Conservation (phyloP, 2,888 invertebrate genomes). For the Euzophera pinguis region DNA sequence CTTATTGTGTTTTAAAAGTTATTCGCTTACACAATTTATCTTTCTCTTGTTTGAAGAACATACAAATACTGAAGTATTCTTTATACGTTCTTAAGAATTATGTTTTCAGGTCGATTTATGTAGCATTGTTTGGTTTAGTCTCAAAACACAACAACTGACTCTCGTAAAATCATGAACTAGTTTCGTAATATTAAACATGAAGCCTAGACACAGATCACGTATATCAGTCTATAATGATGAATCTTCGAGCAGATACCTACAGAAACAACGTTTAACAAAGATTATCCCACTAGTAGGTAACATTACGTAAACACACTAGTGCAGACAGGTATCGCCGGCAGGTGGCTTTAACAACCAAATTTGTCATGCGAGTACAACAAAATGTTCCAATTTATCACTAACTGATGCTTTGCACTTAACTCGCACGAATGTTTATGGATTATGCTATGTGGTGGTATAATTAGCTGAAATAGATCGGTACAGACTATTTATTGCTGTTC, state of each 20-base stretch:
- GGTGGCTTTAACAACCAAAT: conserved; percentile 68
- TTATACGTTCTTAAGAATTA: not conserved
- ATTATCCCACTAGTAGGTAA: not conserved
- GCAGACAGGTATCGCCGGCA: conserved; percentile 57
- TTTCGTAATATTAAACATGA: too few relatives aligned
- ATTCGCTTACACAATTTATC: not conserved
- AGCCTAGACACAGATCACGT: too few relatives aligned
- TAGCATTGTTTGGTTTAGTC: too few relatives aligned
- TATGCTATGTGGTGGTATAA: not conserved
- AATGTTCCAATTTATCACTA: conserved; percentile 62
- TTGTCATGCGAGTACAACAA: conserved; percentile 61
- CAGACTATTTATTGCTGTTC: not conserved
- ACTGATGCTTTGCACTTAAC: conserved; percentile 46
- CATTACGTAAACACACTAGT: conserved; percentile 33
- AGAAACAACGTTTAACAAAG: too few relatives aligned
- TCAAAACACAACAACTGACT: too few relatives aligned
- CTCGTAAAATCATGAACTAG: too few relatives aligned
- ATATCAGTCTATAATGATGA: too few relatives aligned
- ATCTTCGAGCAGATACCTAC: too few relatives aligned
- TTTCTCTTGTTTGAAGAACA: not conserved
- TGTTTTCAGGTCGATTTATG: too few relatives aligned
- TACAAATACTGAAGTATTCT: not conserved
- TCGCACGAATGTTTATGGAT: not conserved
- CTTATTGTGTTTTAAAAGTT: conserved; percentile 36
- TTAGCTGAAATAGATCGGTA: not conserved